These are phyloP conservation scores for Steinernema khuongi DNA, from an alignment of 1,140 invertebrate genomes.

Conservation along the genomic window DNA sequence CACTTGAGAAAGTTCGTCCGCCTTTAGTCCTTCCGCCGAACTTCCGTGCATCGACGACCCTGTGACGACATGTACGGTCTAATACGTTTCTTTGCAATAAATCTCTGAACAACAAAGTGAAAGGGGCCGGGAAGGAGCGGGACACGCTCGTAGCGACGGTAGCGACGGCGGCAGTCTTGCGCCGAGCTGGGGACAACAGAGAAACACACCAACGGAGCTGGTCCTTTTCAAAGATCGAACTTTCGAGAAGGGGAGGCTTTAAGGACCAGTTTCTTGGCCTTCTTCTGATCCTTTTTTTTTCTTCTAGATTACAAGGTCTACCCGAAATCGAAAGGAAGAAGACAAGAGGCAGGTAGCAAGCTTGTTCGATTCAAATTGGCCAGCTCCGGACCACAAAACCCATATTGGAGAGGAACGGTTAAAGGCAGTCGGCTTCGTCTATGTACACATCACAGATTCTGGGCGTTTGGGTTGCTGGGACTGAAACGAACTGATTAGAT, in stretches of 20 bases:
- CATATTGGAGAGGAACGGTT: not conserved
- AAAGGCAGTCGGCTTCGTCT: slow-evolving; percentile 8
- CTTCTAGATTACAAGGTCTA: too few species aligned
- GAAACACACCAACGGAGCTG: too few species aligned
- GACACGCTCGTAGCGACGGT: not conserved
- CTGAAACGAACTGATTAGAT: slow-evolving; percentile 24
- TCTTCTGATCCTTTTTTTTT: too few species aligned
- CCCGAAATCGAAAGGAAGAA: too few species aligned
- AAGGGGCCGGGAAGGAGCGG: not conserved
- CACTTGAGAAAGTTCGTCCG: slow-evolving; percentile 9
- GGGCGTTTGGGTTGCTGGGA: slow-evolving; percentile 33
- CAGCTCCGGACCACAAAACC: slow-evolving; percentile 3
- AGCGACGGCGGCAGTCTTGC: too few species aligned
- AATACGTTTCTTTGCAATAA: not conserved
- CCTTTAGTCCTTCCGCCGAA: not conserved
- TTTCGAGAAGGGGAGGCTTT: too few species aligned
- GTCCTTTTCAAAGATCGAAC: too few species aligned
- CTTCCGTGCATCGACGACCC: not conserved
- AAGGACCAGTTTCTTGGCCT: too few species aligned
- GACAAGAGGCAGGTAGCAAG: too few species aligned
- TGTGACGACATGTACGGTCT: too few species aligned
- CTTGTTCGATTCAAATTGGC: too few species aligned
- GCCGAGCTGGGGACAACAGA: too few species aligned
- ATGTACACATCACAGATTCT: slow-evolving; percentile 3
- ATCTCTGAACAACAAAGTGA: slow-evolving; percentile 4